phyloP scores from a whole-genome alignment of 2,888 invertebrate genomes.

The Cryptus armator region DNA sequence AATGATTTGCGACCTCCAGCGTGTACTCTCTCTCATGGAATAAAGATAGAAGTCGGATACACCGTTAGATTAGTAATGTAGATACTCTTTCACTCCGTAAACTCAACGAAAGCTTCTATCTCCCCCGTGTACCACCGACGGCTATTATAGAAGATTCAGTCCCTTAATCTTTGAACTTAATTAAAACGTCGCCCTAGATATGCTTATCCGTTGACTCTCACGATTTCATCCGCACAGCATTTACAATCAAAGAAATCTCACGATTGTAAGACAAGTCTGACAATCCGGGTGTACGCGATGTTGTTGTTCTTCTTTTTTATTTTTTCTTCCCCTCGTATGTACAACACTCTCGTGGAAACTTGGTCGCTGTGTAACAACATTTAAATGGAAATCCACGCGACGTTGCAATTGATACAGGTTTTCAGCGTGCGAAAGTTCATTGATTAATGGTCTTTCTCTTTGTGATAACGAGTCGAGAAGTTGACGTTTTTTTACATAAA shows the following conservation, averaged over 20 bases:
- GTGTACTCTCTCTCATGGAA: conserved; percentile 8
- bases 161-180: conserved; percentile 31
- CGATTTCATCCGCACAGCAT: conserved; percentile 24
- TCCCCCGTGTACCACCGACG: background rate
- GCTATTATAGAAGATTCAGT: conserved; percentile 11
- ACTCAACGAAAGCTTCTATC: conserved; percentile 24
- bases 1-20: conserved; percentile 54
- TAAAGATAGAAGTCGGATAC: conserved; percentile 31
- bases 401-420: conserved; percentile 46
- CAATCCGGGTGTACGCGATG: background rate
- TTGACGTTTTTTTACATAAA: background rate
- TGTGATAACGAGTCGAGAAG: conserved; percentile 32
- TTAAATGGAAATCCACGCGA: conserved; percentile 29
- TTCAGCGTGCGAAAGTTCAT: conserved; percentile 53
- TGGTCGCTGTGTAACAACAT: background rate
- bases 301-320: background rate
- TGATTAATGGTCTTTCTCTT: conserved; percentile 54
- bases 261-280: conserved; percentile 4
- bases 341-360: conserved; percentile 11
- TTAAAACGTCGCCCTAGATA: conserved; percentile 11
- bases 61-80: conserved; percentile 54
- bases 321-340: background rate
- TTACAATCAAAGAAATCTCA: conserved; percentile 26
- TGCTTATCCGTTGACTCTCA: conserved; percentile 5
- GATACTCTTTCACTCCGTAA: conserved; percentile 41